These are phyloP conservation scores for Eupelmus urozonus DNA, from an alignment of 2,888 invertebrate genomes.

Conservation along the genomic window DNA sequence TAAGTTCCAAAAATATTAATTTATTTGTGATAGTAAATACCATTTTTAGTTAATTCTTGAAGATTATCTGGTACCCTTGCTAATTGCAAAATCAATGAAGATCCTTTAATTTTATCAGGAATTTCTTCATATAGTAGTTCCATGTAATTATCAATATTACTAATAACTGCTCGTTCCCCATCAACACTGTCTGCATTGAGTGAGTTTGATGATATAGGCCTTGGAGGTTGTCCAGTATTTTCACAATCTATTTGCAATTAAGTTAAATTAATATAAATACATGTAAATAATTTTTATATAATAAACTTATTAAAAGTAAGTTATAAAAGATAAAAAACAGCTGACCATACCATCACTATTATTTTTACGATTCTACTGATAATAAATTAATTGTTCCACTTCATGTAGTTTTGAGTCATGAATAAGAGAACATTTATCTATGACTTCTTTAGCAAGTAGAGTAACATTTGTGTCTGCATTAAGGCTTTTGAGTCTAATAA, in stretches of 20 bases:
- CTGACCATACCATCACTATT: constrained; percentile 65
- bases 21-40: constrained; percentile 77
- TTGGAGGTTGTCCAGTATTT: constrained; percentile 64
- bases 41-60: constrained; percentile 94
- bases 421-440: constrained; percentile 91
- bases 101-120: constrained; percentile 94
- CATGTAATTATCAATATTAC: constrained; percentile 94
- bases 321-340: constrained; percentile 9
- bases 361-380: constrained; percentile 88
- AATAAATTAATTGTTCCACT: constrained; percentile 92
- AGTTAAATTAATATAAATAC: constrained; percentile 18
- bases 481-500: constrained; percentile 89
- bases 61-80: constrained; percentile 96
- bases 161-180: constrained; percentile 85
- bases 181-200: constrained; percentile 69
- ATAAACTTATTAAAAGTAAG: background rate
- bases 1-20: background rate
- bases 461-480: constrained; percentile 88
- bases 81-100: constrained; percentile 92
- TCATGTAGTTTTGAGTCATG: constrained; percentile 89
- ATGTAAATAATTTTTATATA: background rate
- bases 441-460: constrained; percentile 88
- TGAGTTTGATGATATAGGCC: constrained; percentile 73
- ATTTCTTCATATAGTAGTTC: constrained; percentile 97
- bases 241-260: constrained; percentile 46